phyloP scores from a whole-genome alignment of 1,140 invertebrate species.

The Drosophila sucinea region DNA sequence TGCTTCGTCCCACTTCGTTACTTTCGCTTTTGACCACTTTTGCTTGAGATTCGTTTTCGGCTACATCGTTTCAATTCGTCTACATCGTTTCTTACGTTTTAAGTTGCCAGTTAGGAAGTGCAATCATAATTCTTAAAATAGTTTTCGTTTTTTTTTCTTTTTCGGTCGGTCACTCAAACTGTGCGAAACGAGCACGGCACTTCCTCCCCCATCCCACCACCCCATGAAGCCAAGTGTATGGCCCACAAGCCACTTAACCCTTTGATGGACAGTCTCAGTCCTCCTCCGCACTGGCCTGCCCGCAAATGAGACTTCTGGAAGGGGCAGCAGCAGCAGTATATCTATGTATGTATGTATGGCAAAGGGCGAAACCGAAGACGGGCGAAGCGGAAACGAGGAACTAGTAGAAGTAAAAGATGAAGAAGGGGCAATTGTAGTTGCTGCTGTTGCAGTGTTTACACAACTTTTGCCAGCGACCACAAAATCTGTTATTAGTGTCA shows the following conservation, averaged over 20 bases:
- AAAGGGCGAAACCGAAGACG: background rate
- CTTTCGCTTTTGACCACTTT: background rate
- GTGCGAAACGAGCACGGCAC: conserved; percentile 26
- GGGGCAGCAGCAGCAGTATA: background rate
- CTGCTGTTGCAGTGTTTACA: conserved; percentile 61
- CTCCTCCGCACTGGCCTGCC: conserved; percentile 34
- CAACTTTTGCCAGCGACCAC: conserved; percentile 69
- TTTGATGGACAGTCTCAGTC: conserved; percentile 61
- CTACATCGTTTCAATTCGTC: background rate
- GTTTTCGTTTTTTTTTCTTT: conserved; percentile 14
- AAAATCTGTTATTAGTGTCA: conserved; percentile 79
- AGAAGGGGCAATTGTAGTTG: conserved; percentile 21
- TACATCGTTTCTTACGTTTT: background rate
- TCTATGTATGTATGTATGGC: no score
- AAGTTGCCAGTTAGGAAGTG: conserved; percentile 25
- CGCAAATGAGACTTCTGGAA: conserved; percentile 52
- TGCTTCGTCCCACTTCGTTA: no score
- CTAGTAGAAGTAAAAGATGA: background rate
- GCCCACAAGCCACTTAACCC: conserved; percentile 64
- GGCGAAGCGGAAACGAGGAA: background rate
- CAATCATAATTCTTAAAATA: conserved; percentile 45
- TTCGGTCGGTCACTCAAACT: conserved; percentile 29
- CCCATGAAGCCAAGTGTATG: conserved; percentile 18
- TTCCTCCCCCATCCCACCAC: background rate
- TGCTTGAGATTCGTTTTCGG: background rate